Percentiles rank a stretch among this genome's conserved stretches.
Conservation (phyloP, 2,888 invertebrate species). For the Mayetiola destructor region DNA sequence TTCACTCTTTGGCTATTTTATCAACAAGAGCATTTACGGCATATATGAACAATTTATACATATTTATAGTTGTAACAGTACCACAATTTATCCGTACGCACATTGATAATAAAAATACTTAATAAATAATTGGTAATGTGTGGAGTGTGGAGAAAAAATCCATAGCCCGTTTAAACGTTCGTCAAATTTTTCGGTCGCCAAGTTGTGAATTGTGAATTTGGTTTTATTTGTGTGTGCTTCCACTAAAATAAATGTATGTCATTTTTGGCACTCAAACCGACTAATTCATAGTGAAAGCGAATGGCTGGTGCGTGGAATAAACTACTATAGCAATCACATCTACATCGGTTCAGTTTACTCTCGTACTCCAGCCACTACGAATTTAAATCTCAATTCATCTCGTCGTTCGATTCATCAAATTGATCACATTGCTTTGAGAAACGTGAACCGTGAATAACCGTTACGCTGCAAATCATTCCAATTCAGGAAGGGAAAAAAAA, state of each 20-base stretch:
- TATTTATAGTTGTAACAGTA: too few relatives aligned
- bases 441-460: background rate
- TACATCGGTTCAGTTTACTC: background rate
- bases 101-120: too few relatives aligned
- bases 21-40: too few relatives aligned
- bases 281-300: constrained; percentile 11
- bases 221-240: background rate
- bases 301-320: constrained; percentile 3
- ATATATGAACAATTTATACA: too few relatives aligned
- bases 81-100: too few relatives aligned
- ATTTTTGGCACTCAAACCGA: constrained; percentile 4
- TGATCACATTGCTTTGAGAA: background rate
- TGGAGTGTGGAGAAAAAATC: too few relatives aligned
- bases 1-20: too few relatives aligned
- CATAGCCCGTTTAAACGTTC: background rate
- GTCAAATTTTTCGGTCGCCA: background rate
- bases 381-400: background rate
- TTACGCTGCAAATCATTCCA: background rate
- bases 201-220: background rate
- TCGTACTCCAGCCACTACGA: background rate
- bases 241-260: constrained; percentile 1
- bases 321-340: constrained; percentile 1
- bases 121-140: too few relatives aligned
- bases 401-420: background rate
- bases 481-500: background rate